Evolutionary conservation across 2,113 vertebrate genomes (phyloP).

Genomic region (Speoplatyrhinus poulsoni): DNA sequence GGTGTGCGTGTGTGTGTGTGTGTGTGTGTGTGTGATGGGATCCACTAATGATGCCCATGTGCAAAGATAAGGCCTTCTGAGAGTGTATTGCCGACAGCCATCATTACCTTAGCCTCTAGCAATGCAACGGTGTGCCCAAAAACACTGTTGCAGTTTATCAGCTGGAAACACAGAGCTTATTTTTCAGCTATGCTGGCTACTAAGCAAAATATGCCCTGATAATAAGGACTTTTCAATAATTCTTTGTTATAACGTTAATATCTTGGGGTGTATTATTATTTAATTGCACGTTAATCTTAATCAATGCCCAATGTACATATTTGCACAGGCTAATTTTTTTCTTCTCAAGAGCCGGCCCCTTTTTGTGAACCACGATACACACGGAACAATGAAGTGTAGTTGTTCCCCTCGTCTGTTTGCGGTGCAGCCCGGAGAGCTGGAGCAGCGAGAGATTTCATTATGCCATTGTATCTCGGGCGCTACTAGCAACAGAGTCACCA

Average conservation of each 20-base stretch:
- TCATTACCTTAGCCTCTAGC: no score
- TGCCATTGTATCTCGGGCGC: conserved; percentile 43
- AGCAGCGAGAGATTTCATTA: conserved; percentile 68
- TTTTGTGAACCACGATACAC: conserved; percentile 48
- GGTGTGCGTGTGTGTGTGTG: no score
- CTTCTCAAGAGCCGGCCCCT: conserved; percentile 32
- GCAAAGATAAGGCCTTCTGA: conserved; percentile 29
- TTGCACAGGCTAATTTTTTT: conserved; percentile 27
- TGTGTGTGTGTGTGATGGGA: no score
- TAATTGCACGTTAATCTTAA: background rate
- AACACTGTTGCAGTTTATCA: no score
- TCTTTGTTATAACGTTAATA: no score
- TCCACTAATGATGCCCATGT: no score
- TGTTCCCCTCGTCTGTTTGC: conserved; percentile 46
- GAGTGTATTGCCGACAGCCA: background rate
- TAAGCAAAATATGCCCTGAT: background rate
- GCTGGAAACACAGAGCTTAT: no score
- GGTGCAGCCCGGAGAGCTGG: conserved; percentile 49
- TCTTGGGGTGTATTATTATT: no score
- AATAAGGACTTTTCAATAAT: conserved; percentile 5
- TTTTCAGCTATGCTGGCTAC: no score
- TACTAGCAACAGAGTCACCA: conserved; percentile 67
- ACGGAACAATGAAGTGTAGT: conserved; percentile 49
- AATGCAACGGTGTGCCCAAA: no score
- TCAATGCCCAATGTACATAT: conserved; percentile 17